Evolutionary conservation across 2,888 invertebrate species (phyloP), one percentile per base, ranked within the genome.

Genomic region (Volucella inanis): DNA sequence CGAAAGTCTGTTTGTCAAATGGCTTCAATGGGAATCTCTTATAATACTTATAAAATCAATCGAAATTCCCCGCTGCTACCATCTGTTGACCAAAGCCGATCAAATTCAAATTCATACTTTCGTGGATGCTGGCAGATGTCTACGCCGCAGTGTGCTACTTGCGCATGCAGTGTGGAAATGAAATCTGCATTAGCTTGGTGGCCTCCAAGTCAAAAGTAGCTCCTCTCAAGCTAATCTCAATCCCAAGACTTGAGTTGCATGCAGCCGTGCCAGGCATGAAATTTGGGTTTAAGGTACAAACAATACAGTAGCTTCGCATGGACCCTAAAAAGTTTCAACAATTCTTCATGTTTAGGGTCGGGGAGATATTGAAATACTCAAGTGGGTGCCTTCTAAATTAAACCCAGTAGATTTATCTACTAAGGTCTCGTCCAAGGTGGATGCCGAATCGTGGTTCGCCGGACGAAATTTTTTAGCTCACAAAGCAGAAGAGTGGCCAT

Each of bases 101-200:
- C 39, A 80, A 1, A 47, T 64, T 9, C 87, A 89, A 64, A 52
- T 88, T 8, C 89, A 89, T 62, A 71, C 87, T 0, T 89, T 89
- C 54, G 82, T 88, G 54, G 89, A 89, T 55, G 88, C 88, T 9
- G 87, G 89, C 61, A 55, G 39, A 80, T 18, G 88, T 88, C 9
- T 87, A 86, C 80, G n/a, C n/a, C n/a, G n/a, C n/a, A n/a, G n/a
- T n/a, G n/a, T n/a, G n/a, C n/a, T n/a, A n/a, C n/a, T n/a, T n/a
- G n/a, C n/a, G n/a, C n/a, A n/a, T n/a, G n/a, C n/a, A n/a, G n/a
- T n/a, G n/a, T n/a, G n/a, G n/a, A n/a, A n/a, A n/a, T n/a, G n/a
- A n/a, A n/a, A n/a, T n/a, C n/a, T n/a, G n/a, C n/a, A n/a, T n/a
- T n/a, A n/a, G n/a, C n/a, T n/a, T n/a, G n/a, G n/a, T n/a, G n/a